Conservation (phyloP, 2,888 invertebrate genomes). For the Sphinx pinastri region DNA sequence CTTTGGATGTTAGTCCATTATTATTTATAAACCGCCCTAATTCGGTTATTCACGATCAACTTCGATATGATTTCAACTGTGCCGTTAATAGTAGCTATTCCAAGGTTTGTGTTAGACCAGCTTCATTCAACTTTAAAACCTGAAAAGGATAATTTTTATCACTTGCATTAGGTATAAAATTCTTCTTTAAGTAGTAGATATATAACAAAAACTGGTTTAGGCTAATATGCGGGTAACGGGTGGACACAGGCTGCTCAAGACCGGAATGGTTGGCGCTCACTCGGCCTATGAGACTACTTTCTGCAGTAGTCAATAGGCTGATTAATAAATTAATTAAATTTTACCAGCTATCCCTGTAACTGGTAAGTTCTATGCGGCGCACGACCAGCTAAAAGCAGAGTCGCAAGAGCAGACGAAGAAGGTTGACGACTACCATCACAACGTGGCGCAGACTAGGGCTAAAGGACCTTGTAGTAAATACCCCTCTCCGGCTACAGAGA, state of each 20-base stretch:
- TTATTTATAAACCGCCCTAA: not conserved
- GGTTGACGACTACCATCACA: constrained; percentile 60
- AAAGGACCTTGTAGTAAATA: constrained; percentile 73
- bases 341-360: constrained; percentile 66
- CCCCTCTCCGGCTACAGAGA: constrained; percentile 62
- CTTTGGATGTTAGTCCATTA: constrained; percentile 68
- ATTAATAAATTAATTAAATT: too few species aligned
- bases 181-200: not conserved
- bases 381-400: constrained; percentile 63
- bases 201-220: too few species aligned
- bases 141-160: not conserved
- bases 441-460: constrained; percentile 70
- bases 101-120: too few species aligned
- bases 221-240: too few species aligned
- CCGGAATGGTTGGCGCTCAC: too few species aligned
- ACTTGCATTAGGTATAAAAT: not conserved
- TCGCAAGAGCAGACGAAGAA: constrained; percentile 58
- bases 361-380: constrained; percentile 73
- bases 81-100: not conserved
- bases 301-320: not conserved
- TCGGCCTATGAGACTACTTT: too few species aligned
- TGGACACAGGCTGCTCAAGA: too few species aligned
- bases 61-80: not conserved
- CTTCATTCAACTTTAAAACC: too few species aligned
- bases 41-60: too few species aligned